Base-by-base conservation (phyloP, 1,140 invertebrate genomes). In the Tetranychus urticae region DNA sequence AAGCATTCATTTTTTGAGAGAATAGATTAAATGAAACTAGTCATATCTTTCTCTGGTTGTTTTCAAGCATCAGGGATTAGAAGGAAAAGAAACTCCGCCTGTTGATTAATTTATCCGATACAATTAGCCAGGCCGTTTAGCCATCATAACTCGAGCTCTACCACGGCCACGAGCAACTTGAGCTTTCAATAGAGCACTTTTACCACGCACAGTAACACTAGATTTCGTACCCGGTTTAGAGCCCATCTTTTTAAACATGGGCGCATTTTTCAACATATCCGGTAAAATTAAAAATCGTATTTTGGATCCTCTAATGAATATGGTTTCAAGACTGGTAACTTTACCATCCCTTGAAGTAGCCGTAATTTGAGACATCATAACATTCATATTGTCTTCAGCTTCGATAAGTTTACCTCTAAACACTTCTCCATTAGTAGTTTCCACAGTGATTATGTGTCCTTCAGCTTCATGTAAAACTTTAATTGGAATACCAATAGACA, bases 181-280 rank as follows among this genome's bases (percentile, higher is more conserved):
- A 61, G 91, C 90, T 73, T 91, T 77, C 61, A 97, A 77, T 76
- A 97, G 96, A 39, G 90, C 91, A 55, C 89, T 92, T 76, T 97
- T 97, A 52, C 92, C 92, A 72, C 91, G 77, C 42, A 79, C 79
- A 42, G 79, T 78, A n/a, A 68, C 63, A 13, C 39, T 59, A 37
- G 59, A 54, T 34, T 63, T 58, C 34, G 46, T 48, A 12, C 54
- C 63, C 13, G 73, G 71, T 68, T 71, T 64, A 12, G 55, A 46
- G 10, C 61, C 64, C 52, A 64, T 84, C 74, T 88, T 83, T 77
- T 97, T 97, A 74, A 99, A 98, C 94, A 99, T 98, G 1, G 94
- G 96, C 0, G 96, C 94, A 77, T 99, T 98, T 75, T 98, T 98
- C 62, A 99, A 76, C 94, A 99, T 99, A 72, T 99, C 96, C 1